Evolutionary conservation across 2,888 invertebrate genomes (phyloP), one percentile per base, ranked within the genome.

Genomic region (Noctuana brunneofusca): DNA sequence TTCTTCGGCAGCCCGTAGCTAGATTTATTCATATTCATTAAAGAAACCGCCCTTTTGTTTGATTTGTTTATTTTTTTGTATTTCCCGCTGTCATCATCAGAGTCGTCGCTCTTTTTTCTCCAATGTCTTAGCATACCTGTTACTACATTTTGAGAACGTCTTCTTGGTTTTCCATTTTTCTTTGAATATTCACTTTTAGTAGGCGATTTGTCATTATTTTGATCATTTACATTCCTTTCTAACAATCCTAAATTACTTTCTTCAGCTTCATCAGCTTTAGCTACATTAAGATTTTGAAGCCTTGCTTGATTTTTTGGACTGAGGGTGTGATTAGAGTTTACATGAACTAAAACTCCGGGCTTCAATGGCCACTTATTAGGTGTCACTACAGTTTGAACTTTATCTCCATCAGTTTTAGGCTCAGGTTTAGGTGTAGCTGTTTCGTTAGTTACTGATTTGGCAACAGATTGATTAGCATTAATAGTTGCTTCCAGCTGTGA

Each of bases 321-420:
- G 14, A 94, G 77, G 71, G 95, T 96, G 82, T 96, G 95, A 81
- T 95, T 94, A 63, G 96, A 96, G 87, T 97, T 97, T 22, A 97
- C 95, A 81, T 97, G 97, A 54, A 97, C 95, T 75, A 97, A 92
- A 58, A 97, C 97, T 58, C 97, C 97, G 2, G 97, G 97, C 77
- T 96, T 95, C 65, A 97, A 86, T 8, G 97, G 97, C 97, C 97
- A 97, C 79, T 96, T 95, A 70, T 92, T 94, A 3, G 93, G 93
- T 20, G 94, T 93, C 22, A 82, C 80, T 35, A 83, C 80, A 65
- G 81, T 79, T 75, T 87, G 84, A 30, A 68, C 70, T 71, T 83
- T 84, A 70, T 81, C 73, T 0, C 67, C 70, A 38, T 86, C 81
- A 50, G 63, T 72, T 73, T 79, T 83, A 38, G 75, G 71, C 69